Conservation (phyloP, 2,888 invertebrate genomes). For the Sussaba pulchella region DNA sequence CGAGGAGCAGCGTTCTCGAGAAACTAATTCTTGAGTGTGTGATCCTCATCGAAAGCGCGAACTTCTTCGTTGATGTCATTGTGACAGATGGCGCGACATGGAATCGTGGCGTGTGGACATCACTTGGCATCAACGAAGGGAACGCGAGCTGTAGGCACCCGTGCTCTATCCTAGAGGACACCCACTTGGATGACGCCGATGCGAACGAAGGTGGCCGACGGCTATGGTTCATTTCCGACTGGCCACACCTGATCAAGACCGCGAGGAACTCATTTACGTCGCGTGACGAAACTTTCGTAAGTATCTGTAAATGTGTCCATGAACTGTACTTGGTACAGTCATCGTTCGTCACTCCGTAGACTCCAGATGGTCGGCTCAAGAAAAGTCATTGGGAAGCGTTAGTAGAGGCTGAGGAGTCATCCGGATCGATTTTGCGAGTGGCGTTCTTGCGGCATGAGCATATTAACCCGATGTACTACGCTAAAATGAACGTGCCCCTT, state of each 20-base stretch:
- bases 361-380: conserved; percentile 66
- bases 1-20: conserved; percentile 68
- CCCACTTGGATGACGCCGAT: conserved; percentile 60
- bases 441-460: conserved; percentile 56
- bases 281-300: conserved; percentile 45
- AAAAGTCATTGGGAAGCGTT: conserved; percentile 59
- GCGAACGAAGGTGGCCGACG: conserved; percentile 31
- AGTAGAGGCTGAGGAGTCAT: conserved; percentile 37
- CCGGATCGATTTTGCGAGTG: conserved; percentile 41
- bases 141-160: conserved; percentile 64
- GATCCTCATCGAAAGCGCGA: conserved; percentile 69
- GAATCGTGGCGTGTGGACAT: conserved; percentile 72
- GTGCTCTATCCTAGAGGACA: conserved; percentile 16
- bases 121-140: conserved; percentile 62
- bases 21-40: conserved; percentile 71
- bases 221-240: conserved; percentile 72
- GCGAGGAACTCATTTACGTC: conserved; percentile 63
- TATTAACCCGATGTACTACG: conserved; percentile 44
- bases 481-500: conserved; percentile 30
- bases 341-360: conserved; percentile 41
- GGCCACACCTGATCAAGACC: conserved; percentile 71
- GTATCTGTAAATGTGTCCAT: too few relatives aligned
- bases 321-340: too few relatives aligned
- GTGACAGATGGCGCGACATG: conserved; percentile 72
- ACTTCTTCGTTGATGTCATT: conserved; percentile 69